phyloP scores from a whole-genome alignment of 2,113 vertebrate species.

The Erinaceus europaeus region DNA sequence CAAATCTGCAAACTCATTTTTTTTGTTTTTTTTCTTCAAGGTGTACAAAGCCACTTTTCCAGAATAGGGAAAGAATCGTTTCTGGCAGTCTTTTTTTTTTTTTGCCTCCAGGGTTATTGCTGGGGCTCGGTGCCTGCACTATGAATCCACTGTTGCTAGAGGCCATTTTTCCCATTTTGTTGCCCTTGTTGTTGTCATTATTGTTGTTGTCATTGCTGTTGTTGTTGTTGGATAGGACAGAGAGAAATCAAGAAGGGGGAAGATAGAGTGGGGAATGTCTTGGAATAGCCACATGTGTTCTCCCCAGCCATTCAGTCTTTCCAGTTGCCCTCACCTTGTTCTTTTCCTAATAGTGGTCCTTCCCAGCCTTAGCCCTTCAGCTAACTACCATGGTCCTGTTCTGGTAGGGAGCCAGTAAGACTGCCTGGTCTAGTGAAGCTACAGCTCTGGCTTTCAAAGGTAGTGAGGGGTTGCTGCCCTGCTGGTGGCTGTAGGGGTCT shows the following conservation, averaged over 20 bases:
- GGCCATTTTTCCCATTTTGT: too few relatives aligned
- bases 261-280: too few relatives aligned
- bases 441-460: slow-evolving; percentile 16
- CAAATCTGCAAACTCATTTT: background rate
- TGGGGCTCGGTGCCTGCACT: too few relatives aligned
- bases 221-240: too few relatives aligned
- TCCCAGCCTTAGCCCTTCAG: background rate
- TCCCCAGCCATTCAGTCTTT: background rate
- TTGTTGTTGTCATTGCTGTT: too few relatives aligned
- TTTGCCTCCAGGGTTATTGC: too few relatives aligned
- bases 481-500: background rate
- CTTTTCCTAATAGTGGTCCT: background rate
- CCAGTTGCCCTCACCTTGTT: background rate
- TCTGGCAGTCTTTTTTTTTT: slow-evolving; percentile 11
- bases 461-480: background rate
- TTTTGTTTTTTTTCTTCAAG: too few relatives aligned
- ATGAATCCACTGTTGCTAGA: too few relatives aligned
- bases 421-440: background rate
- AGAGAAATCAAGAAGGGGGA: too few relatives aligned
- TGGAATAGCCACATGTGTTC: background rate
- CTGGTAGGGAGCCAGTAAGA: slow-evolving; percentile 8
- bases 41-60: background rate
- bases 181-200: too few relatives aligned
- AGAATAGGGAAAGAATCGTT: background rate
- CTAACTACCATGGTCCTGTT: background rate